Conservation (phyloP, 2,888 invertebrate species). For the Lottia gigantea region DNA sequence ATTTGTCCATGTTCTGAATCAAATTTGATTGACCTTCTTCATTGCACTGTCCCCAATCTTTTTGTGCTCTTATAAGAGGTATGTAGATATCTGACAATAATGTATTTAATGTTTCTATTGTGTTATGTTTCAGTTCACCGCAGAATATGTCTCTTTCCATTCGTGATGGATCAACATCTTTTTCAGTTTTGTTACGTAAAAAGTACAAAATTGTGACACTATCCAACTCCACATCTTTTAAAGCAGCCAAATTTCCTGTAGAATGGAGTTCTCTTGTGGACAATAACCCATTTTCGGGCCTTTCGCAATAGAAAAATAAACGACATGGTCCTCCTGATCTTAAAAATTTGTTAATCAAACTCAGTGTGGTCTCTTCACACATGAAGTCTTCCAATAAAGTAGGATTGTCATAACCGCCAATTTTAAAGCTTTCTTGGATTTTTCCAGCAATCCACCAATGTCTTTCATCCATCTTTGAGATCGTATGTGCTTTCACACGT, state of each 20-base stretch:
- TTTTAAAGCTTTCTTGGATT: constrained; percentile 67
- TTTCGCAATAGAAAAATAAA: constrained; percentile 65
- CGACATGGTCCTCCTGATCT: constrained; percentile 62
- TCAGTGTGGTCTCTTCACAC: constrained; percentile 59
- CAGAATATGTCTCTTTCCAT: constrained; percentile 66
- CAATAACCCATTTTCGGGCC: constrained; percentile 50
- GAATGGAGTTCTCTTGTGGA: constrained; percentile 57
- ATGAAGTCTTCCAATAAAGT: constrained; percentile 65
- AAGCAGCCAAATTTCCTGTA: constrained; percentile 58
- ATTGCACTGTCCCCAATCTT: constrained; percentile 65
- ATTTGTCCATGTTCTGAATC: constrained; percentile 63
- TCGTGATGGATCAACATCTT: constrained; percentile 60
- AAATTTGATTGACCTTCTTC: constrained; percentile 60
- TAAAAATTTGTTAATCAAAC: constrained; percentile 64
- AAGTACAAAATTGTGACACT: constrained; percentile 63
- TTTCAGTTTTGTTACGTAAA: constrained; percentile 58
- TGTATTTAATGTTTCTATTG: constrained; percentile 61
- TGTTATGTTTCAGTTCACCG: constrained; percentile 67
- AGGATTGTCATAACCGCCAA: constrained; percentile 64
- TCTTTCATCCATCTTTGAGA: constrained; percentile 66
- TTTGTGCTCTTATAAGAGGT: constrained; percentile 63
- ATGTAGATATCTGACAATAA: constrained; percentile 64
- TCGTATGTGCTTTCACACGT: not conserved
- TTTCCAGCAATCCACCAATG: constrained; percentile 69
- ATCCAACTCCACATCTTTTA: constrained; percentile 61